Base-by-base conservation (phyloP, 2,888 invertebrate species). In the Troides helena region DNA sequence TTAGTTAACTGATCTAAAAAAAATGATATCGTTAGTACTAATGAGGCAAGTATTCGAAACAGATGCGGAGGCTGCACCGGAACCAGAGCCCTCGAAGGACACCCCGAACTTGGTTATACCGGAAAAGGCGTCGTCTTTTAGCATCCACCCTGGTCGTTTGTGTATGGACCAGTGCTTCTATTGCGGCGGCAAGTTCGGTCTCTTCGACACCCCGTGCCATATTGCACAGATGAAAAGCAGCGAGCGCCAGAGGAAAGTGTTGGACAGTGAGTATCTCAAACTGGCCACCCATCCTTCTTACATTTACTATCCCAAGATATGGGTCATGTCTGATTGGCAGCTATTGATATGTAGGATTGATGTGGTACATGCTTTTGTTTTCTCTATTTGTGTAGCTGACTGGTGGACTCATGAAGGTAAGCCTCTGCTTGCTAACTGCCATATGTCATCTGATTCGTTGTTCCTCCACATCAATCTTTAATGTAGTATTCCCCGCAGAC, bases 91-190 rank as follows among this genome's bases (percentile, higher is more conserved):
- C 0, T 58, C 69, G 3, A 90, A 89, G 67, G 92, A 94, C 77
- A 94, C 93, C 3, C 92, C 94, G 68, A 94, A 94, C 76, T 94
- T 97, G 78, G 96, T 97, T 69, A 97, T 97, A 76, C 97, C 97
- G 1, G 97, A 97, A 88, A 97, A 97, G 86, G 97, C 97, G 0
- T 96, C 97, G 12, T 97, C 97, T 0, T 97, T 97, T 86, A 96
- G 96, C 79, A 96, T 97, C 78, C 97, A 97, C 87, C 97, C 97
- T 0, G 97, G 95, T 0, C 89, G 97, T 14, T 87, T 97, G 65
- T 97, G 97, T 82, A 95, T 95, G 83, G 97, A 97, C 87, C 97
- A 97, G 78, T 97, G 97, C 81, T 96, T 95, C 80, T 97, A 97
- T 84, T 97, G 97, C 81, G 96, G 96, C 69, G 97, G 97, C 14